phyloP scores from a whole-genome alignment of 2,797 vertebrate species.

The Sandelia bainsii region DNA sequence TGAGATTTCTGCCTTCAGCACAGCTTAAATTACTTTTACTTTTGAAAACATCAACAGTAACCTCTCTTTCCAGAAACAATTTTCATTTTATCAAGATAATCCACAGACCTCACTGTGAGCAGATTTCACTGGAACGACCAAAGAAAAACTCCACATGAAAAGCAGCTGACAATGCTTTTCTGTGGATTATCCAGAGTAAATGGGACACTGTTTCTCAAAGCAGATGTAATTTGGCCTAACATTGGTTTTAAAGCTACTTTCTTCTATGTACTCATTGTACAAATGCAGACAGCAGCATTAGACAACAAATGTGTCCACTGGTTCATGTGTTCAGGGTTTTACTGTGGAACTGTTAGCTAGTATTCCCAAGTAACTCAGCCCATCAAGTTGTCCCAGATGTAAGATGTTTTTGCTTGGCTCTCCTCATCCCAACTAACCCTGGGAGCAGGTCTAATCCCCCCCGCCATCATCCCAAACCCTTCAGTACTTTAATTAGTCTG shows the following conservation, averaged over 20 bases:
- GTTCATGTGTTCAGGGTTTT: not conserved
- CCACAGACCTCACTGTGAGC: conserved; percentile 1
- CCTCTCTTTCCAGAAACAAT: conserved; percentile 10
- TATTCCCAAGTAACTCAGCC: conserved; percentile 21
- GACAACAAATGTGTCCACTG: not conserved
- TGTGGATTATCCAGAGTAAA: conserved; percentile 6
- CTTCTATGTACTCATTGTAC: not conserved
- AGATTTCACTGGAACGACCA: not conserved
- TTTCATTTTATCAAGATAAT: conserved; percentile 22
- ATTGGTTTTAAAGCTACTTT: not conserved
- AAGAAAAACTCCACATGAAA: conserved; percentile 1
- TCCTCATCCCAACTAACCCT: conserved; percentile 43
- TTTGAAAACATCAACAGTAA: conserved; percentile 19
- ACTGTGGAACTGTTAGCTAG: not conserved
- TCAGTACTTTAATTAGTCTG: conserved; percentile 80
- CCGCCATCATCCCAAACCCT: conserved; percentile 63
- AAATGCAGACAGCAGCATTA: conserved; percentile 12
- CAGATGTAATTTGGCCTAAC: not conserved
- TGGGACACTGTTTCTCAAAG: conserved; percentile 12
- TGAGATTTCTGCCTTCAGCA: not conserved
- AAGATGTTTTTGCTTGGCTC: conserved; percentile 48
- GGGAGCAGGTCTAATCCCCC: conserved; percentile 75
- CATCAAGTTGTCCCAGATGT: conserved; percentile 28
- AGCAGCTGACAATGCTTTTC: not conserved
- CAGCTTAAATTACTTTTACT: conserved; percentile 28